phyloP scores from a whole-genome alignment of 2,113 vertebrate genomes.

The Brachionichthys hirsutus region DNA sequence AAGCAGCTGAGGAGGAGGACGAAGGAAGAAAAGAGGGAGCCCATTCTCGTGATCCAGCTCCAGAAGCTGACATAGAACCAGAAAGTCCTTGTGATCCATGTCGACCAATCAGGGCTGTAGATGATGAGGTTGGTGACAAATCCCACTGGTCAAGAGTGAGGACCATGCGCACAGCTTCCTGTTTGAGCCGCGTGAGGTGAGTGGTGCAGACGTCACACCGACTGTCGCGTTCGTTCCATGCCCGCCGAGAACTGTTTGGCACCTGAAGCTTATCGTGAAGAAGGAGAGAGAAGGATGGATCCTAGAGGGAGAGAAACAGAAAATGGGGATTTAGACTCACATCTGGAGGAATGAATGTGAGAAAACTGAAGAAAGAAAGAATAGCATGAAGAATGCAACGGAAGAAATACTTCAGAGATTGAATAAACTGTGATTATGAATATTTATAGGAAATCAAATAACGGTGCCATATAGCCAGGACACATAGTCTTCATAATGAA shows the following conservation, averaged over 20 bases:
- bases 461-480: conserved; percentile 5
- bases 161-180: conserved; percentile 96
- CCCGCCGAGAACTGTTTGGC: conserved; percentile 89
- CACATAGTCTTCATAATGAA: too few species aligned
- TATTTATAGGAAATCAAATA: conserved; percentile 40
- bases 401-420: conserved; percentile 14
- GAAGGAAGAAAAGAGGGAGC: conserved; percentile 59
- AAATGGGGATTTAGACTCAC: conserved; percentile 5
- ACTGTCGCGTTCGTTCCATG: conserved; percentile 94
- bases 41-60: conserved; percentile 60
- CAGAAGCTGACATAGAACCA: conserved; percentile 33
- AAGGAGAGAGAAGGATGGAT: conserved; percentile 88
- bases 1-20: conserved; percentile 41
- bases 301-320: conserved; percentile 77
- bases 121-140: conserved; percentile 86
- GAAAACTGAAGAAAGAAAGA: background rate
- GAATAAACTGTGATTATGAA: conserved; percentile 38
- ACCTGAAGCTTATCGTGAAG: conserved; percentile 96
- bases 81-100: conserved; percentile 50
- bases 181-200: conserved; percentile 93
- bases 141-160: conserved; percentile 87
- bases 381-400: background rate
- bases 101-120: conserved; percentile 76
- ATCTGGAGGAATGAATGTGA: background rate
- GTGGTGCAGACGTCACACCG: conserved; percentile 94